Percentiles rank a stretch among this genome's conserved stretches.
These are phyloP conservation scores for Chaetophractus vellerosus DNA, from an alignment of 2,797 vertebrate species.

Conservation along the genomic window DNA sequence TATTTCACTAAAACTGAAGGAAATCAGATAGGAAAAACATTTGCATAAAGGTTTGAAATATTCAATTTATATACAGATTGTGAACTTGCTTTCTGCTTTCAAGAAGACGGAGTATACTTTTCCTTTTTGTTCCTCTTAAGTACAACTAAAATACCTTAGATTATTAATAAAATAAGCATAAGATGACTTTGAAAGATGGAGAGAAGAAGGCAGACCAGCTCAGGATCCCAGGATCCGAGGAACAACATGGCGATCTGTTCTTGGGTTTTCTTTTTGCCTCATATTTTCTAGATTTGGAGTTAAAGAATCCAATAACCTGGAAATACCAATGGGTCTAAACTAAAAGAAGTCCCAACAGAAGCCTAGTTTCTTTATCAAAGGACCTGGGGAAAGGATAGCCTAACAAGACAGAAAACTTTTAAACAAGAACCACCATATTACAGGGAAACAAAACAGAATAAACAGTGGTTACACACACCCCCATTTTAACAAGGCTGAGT, in stretches of 20 bases:
- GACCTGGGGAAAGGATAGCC: background rate
- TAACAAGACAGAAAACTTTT: background rate
- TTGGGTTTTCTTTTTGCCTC: background rate
- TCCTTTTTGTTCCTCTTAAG: background rate
- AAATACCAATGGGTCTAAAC: background rate
- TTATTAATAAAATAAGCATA: background rate
- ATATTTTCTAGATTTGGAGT: background rate
- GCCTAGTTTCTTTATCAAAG: background rate
- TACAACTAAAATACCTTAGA: background rate
- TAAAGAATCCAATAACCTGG: background rate
- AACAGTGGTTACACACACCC: background rate
- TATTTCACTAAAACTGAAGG: background rate
- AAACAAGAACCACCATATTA: background rate
- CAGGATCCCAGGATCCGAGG: background rate
- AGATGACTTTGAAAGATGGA: background rate
- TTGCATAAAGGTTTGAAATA: background rate
- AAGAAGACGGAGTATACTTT: background rate
- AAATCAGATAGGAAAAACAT: background rate
- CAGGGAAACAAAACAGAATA: background rate
- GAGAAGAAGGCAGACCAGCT: background rate
- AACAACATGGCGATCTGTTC: background rate
- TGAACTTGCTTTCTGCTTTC: background rate
- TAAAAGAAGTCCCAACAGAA: background rate
- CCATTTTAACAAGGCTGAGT: background rate
- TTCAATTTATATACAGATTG: background rate